These are phyloP conservation scores for Microcebus murinus DNA, from an alignment of 2,113 vertebrate species.

Conservation along the genomic window DNA sequence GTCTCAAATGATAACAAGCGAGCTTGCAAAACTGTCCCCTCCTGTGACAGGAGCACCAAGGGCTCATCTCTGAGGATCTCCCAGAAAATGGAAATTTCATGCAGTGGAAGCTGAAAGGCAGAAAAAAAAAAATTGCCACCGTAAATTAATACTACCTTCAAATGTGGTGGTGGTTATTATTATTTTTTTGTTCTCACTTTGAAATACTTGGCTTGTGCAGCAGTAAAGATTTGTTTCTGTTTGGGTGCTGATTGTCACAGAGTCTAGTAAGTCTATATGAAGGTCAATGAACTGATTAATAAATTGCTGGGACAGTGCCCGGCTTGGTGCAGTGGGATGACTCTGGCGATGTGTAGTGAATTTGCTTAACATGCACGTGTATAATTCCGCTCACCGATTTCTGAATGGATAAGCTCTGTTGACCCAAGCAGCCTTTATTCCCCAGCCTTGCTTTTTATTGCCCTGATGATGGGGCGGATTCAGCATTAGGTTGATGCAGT, in stretches of 20 bases:
- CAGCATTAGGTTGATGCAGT: neutral
- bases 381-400: neutral
- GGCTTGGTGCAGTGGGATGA: neutral
- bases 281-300: constrained; percentile 8
- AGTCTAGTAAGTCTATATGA: neutral
- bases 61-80: constrained; percentile 6
- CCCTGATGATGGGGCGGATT: neutral
- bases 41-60: neutral
- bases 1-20: neutral
- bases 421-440: neutral
- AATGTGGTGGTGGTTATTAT: neutral
- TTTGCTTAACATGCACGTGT: neutral
- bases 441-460: neutral
- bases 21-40: neutral
- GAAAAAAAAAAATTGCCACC: neutral
- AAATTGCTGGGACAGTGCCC: neutral
- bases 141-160: constrained; percentile 10
- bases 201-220: neutral
- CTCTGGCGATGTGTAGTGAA: neutral
- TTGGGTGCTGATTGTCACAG: neutral
- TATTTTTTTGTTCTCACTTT: neutral
- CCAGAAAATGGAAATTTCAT: constrained; percentile 47
- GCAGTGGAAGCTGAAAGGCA: neutral
- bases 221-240: constrained; percentile 37
- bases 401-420: neutral